Evolutionary conservation across 2,888 invertebrate species (phyloP), one percentile per base, ranked within the genome.

Genomic region (Ennomos erosarius): DNA sequence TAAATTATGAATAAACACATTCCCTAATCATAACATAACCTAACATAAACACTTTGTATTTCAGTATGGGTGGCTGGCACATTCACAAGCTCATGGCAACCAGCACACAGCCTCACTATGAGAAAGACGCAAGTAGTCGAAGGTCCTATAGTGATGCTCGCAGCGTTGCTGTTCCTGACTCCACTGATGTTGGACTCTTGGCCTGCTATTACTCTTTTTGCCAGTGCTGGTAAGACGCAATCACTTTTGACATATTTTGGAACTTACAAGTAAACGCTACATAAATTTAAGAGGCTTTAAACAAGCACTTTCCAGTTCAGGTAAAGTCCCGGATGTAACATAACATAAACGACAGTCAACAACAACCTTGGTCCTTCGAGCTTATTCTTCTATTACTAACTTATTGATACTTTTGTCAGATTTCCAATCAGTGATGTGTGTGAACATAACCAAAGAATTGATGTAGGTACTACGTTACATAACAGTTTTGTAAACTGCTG

Each of bases 141-240:
- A 84, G 86, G 85, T 16, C 78, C 89, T 50, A 65, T 93, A 10
- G 89, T 93, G 1, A 79, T 94, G 74, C 71, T 90, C 50, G 87
- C 91, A 38, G 90, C 94, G 44, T 73, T 93, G 35, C 78, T 89
- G 70, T 93, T 95, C 53, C 89, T 93, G 2, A 93, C 94, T 4
- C 94, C 94, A 12, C 81, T 94, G 44, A 77, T 95, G 12, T 76
- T 93, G 5, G 93, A 93, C 69, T 93, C 94, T 40, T 95, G 95
- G 94, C 93, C 94, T 37, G 94, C 94, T 26, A 89, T 94, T 44
- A 81, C 93, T 8, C 87, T 95, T 46, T 95, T 95, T 86, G 88
- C 94, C 59, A 84, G 91, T 59, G 94, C 94, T 75, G 95, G 95
- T 94, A 83, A 71, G 74, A 6, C 26, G 6, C 26, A 0, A 26